Percentiles rank a stretch among this genome's conserved stretches.
Conservation (phyloP, 2,113 vertebrate species). For the Syrmaticus mikado region DNA sequence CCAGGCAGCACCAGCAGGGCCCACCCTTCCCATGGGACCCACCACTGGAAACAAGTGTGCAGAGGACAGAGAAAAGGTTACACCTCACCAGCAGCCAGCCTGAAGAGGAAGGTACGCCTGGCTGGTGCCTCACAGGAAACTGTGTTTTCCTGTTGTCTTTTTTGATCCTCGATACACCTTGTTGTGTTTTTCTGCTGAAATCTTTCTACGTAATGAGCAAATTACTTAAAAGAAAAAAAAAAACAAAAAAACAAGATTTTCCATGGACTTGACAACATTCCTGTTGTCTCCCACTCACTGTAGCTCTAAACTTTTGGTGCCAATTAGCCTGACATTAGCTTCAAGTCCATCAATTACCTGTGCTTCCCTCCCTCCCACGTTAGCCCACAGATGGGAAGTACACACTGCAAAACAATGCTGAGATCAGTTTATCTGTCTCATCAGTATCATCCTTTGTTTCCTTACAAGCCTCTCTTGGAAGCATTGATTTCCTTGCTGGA, state of each 20-base stretch:
- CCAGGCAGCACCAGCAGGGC: neutral
- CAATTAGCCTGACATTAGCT: neutral
- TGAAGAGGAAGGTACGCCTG: neutral
- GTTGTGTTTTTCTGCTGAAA: neutral
- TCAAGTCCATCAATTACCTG: neutral
- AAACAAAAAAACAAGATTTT: neutral
- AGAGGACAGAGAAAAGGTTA: neutral
- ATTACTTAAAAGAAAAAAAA: neutral
- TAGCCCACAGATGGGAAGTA: neutral
- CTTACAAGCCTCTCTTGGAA: neutral
- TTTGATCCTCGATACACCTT: neutral
- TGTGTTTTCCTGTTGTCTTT: neutral
- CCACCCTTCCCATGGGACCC: neutral
- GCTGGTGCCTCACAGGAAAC: neutral
- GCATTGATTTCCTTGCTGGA: neutral
- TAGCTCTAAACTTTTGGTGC: neutral
- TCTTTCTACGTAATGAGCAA: neutral
- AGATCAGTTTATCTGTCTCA: neutral
- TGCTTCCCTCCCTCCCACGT: neutral
- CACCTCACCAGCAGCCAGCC: neutral
- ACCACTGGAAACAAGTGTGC: neutral
- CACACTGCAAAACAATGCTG: neutral
- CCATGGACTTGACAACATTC: neutral
- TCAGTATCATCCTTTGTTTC: slow-evolving; percentile 19
- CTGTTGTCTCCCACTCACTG: neutral